Percentiles rank a stretch among this genome's conserved stretches.
Conservation (phyloP, 2,797 vertebrate species). For the Perdix hodgsoniae region DNA sequence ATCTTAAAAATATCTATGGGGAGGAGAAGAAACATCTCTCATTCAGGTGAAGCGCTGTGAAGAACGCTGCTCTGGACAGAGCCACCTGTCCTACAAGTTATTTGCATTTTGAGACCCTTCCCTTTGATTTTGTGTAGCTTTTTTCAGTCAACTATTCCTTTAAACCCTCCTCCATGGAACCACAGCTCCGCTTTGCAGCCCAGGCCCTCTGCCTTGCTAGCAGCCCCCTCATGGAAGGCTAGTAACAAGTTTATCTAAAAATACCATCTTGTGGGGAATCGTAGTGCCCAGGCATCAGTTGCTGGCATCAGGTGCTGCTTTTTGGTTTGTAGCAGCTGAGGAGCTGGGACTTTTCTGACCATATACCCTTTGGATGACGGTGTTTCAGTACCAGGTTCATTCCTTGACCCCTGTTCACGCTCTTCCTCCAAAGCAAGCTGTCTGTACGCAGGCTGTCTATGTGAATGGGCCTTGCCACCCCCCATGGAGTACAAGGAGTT, state of each 20-base stretch:
- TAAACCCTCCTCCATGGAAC: neutral
- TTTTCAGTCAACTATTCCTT: neutral
- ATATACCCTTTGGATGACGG: neutral
- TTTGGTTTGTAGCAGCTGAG: neutral
- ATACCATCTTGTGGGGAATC: neutral
- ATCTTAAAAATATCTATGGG: neutral
- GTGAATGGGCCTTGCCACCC: neutral
- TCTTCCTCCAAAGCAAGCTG: neutral
- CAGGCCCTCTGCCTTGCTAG: neutral
- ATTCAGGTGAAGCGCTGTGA: neutral
- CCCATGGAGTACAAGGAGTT: neutral
- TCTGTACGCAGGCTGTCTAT: neutral
- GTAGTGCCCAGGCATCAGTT: neutral
- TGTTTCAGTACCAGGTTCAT: accelerated
- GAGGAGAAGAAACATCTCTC: neutral
- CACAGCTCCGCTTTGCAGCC: neutral
- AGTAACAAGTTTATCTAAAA: neutral
- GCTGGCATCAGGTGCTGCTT: neutral
- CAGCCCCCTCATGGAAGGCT: neutral
- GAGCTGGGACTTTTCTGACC: neutral
- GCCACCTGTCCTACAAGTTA: neutral
- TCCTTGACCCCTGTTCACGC: neutral
- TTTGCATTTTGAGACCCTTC: neutral
- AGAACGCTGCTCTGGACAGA: neutral
- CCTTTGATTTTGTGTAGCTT: neutral